Evolutionary conservation across 2,797 vertebrate species (phyloP).

Genomic region (Siniperca scherzeri): DNA sequence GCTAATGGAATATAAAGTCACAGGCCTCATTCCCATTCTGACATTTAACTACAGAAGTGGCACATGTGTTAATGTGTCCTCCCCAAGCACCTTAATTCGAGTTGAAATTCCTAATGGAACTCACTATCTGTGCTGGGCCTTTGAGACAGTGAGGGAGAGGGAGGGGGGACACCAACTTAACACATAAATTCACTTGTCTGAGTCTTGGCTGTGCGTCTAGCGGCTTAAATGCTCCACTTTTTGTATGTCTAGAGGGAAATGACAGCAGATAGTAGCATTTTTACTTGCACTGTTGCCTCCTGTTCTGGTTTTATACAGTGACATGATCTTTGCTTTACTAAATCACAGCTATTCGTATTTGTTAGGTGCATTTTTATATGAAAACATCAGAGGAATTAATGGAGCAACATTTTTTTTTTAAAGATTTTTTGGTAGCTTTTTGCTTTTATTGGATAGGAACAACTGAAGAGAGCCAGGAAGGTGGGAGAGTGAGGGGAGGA

Average conservation of each 20-base stretch:
- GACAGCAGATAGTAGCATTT: slow-evolving; percentile 66
- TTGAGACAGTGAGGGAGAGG: slow-evolving; percentile 65
- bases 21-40: slow-evolving; percentile 86
- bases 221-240: slow-evolving; percentile 82
- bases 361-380: background rate
- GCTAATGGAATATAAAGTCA: slow-evolving; percentile 89
- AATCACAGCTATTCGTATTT: slow-evolving; percentile 52
- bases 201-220: slow-evolving; percentile 78
- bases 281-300: slow-evolving; percentile 60
- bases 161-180: slow-evolving; percentile 75
- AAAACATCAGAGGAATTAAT: slow-evolving; percentile 32
- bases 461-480: too few relatives aligned
- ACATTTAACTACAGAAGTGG: slow-evolving; percentile 87
- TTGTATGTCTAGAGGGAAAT: slow-evolving; percentile 80
- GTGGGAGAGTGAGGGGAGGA: too few relatives aligned
- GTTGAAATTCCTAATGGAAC: slow-evolving; percentile 88
- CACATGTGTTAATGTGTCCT: slow-evolving; percentile 86
- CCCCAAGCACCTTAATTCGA: slow-evolving; percentile 84
- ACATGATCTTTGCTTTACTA: slow-evolving; percentile 60
- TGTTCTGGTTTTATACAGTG: slow-evolving; percentile 41
- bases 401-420: background rate
- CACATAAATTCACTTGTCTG: slow-evolving; percentile 87
- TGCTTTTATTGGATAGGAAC: too few relatives aligned
- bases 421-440: too few relatives aligned
- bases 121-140: slow-evolving; percentile 75